phyloP scores from a whole-genome alignment of 1,140 invertebrate species.

The Heliconius melpomene region DNA sequence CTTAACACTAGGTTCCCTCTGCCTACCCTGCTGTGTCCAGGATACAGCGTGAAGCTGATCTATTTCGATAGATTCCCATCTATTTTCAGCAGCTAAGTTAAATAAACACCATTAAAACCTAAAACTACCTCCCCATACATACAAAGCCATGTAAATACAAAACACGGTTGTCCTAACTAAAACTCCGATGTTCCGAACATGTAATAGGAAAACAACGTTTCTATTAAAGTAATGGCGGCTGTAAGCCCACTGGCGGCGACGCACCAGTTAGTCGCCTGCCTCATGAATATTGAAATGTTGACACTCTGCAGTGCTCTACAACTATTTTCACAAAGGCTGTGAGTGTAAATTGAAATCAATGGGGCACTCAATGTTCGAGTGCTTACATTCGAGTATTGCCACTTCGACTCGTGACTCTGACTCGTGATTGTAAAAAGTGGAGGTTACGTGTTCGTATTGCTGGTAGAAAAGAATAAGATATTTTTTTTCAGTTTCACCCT shows the following conservation, averaged over 20 bases:
- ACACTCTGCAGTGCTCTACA: constrained; percentile 16
- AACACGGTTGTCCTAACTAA: constrained; percentile 13
- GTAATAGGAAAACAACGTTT: constrained; percentile 19
- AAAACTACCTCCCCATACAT: neutral
- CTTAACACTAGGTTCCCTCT: too few species aligned
- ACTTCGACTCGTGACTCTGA: neutral
- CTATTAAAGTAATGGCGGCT: constrained; percentile 19
- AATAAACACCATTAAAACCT: neutral
- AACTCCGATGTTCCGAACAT: constrained; percentile 8
- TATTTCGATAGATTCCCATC: neutral
- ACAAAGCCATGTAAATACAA: neutral
- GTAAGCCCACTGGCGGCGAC: constrained; percentile 27
- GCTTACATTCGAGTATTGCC: constrained; percentile 6
- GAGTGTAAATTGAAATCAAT: constrained; percentile 17
- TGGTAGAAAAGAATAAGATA: too few species aligned
- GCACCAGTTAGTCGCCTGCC: constrained; percentile 24
- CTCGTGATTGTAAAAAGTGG: neutral
- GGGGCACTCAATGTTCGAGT: constrained; percentile 1
- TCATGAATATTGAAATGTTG: constrained; percentile 33
- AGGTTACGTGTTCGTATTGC: too few species aligned
- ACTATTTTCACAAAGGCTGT: constrained; percentile 23
- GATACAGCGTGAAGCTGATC: too few species aligned
- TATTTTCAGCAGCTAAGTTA: neutral
- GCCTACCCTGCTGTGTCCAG: too few species aligned
- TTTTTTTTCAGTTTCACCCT: too few species aligned